These are phyloP conservation scores for Acropternis orthonyx DNA, from an alignment of 2,797 vertebrate species.

Conservation along the genomic window DNA sequence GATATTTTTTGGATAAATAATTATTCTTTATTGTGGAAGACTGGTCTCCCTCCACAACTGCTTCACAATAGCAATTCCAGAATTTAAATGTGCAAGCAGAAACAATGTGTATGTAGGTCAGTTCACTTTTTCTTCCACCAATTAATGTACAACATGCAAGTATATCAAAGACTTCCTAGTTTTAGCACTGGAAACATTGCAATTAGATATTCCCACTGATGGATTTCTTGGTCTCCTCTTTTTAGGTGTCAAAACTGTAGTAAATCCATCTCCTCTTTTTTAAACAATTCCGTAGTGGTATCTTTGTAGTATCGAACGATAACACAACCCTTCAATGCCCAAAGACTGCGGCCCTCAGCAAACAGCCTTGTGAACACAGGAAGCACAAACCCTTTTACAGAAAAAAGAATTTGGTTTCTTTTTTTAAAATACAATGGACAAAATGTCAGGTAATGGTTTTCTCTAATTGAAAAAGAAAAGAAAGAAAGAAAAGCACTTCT, in stretches of 20 bases:
- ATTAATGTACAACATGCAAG: not conserved
- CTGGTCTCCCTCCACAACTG: not conserved
- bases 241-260: slow-evolving; percentile 64
- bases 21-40: not conserved
- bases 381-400: slow-evolving; percentile 80
- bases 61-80: not conserved
- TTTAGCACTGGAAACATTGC: not conserved
- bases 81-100: not conserved
- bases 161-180: not conserved
- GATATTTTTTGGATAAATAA: not conserved
- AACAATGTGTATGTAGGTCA: not conserved
- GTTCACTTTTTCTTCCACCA: not conserved
- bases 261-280: slow-evolving; percentile 67
- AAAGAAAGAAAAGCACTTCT: not conserved
- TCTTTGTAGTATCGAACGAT: slow-evolving; percentile 77
- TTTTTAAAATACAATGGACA: not conserved
- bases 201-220: not conserved
- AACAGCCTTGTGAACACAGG: slow-evolving; percentile 90
- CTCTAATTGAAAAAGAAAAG: not conserved
- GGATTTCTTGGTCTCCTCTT: slow-evolving; percentile 70
- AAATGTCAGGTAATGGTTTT: not conserved
- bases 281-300: slow-evolving; percentile 65
- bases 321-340: slow-evolving; percentile 95
- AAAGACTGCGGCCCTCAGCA: slow-evolving; percentile 96
- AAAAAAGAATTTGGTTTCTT: slow-evolving; percentile 77